Percentiles rank a stretch among this genome's conserved stretches.
Conservation (phyloP, 2,797 vertebrate species). For the Trachurus trachurus region DNA sequence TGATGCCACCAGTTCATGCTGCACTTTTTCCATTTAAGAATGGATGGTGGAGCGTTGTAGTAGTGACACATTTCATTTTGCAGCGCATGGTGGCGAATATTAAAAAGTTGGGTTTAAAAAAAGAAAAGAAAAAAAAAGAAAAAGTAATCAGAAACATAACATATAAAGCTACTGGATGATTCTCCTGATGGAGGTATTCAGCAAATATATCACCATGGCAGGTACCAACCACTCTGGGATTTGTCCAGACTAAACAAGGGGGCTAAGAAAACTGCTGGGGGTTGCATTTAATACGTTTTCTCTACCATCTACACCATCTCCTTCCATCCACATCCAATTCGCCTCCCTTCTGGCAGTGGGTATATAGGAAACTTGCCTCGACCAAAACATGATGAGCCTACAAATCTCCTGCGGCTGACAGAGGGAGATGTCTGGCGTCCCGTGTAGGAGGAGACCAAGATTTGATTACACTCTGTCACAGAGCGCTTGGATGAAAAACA, state of each 20-base stretch:
- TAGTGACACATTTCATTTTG: slow-evolving; percentile 40
- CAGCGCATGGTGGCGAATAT: slow-evolving; percentile 24
- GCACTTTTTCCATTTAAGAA: slow-evolving; percentile 38
- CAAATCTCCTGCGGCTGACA: slow-evolving; percentile 78
- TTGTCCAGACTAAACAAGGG: slow-evolving; percentile 69
- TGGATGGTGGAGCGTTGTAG: slow-evolving; percentile 12
- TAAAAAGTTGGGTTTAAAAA: slow-evolving; percentile 39
- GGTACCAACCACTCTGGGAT: slow-evolving; percentile 59
- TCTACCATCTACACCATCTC: slow-evolving; percentile 67
- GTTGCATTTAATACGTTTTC: slow-evolving; percentile 66
- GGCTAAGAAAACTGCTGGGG: slow-evolving; percentile 59
- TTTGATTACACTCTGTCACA: slow-evolving; percentile 80
- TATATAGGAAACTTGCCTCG: slow-evolving; percentile 68
- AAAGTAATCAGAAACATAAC: slow-evolving; percentile 51
- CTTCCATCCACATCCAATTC: slow-evolving; percentile 71
- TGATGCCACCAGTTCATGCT: slow-evolving; percentile 33
- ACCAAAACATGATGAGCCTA: slow-evolving; percentile 79
- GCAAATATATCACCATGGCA: slow-evolving; percentile 66
- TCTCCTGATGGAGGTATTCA: slow-evolving; percentile 48
- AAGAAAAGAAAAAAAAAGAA: not conserved
- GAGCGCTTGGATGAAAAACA: slow-evolving; percentile 76
- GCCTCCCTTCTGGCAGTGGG: slow-evolving; percentile 53
- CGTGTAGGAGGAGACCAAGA: slow-evolving; percentile 67
- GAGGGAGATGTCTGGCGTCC: slow-evolving; percentile 76
- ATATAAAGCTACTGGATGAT: slow-evolving; percentile 43